Conservation (phyloP, 1,140 invertebrate species). For the Venustaconcha ellipsiformis region DNA sequence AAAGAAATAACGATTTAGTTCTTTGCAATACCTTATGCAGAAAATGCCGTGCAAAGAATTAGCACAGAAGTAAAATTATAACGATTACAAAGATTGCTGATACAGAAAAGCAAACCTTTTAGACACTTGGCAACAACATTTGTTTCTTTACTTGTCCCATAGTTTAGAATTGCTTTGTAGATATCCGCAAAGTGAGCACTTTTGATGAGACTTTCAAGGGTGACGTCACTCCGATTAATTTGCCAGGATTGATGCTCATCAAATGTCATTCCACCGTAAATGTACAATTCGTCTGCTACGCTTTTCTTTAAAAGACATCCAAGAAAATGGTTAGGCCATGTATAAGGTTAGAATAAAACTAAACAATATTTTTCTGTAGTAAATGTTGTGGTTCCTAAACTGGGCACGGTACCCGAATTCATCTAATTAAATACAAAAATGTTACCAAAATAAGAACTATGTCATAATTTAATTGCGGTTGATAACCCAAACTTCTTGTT, state of each 20-base stretch:
- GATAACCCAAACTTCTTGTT: no score
- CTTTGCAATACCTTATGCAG: background rate
- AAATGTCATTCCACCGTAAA: slow-evolving; percentile 24
- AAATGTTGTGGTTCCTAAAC: no score
- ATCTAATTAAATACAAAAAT: no score
- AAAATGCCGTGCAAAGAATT: background rate
- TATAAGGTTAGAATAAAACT: no score
- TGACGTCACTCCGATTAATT: slow-evolving; percentile 5
- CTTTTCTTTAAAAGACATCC: no score
- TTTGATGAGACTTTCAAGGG: slow-evolving; percentile 16
- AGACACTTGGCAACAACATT: slow-evolving; percentile 18
- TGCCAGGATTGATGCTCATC: slow-evolving; percentile 1
- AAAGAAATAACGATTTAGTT: background rate
- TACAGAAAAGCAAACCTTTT: slow-evolving; percentile 8
- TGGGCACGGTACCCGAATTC: no score
- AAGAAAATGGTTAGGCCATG: no score
- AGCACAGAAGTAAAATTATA: background rate
- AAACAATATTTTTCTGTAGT: no score
- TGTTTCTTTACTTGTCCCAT: background rate
- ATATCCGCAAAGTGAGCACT: slow-evolving; percentile 18
- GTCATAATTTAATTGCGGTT: no score
- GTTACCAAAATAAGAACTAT: no score
- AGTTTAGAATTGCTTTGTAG: slow-evolving; percentile 4
- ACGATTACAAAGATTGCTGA: background rate
- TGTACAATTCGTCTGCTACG: slow-evolving; percentile 11